Evolutionary conservation across 2,113 vertebrate species (phyloP), one percentile per base, ranked within the genome.

Genomic region (Scomber colias): DNA sequence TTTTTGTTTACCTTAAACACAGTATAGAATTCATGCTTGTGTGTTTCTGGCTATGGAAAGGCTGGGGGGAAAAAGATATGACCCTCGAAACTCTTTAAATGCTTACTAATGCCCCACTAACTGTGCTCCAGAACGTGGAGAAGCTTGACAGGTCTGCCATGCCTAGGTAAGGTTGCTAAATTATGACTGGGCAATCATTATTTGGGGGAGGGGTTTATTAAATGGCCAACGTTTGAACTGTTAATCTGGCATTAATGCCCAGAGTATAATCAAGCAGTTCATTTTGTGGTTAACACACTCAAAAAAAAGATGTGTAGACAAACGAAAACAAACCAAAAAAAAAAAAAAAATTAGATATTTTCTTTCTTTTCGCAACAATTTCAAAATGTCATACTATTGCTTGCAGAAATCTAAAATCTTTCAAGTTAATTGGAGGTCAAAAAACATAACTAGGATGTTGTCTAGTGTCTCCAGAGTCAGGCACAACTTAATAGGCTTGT

Each of bases 401-500:
- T 79, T 24, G 40, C n/a, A 68, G 54, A 73, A 54, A 73, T 68
- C 50, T 46, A 65, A 81, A 87, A 75, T 12, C 56, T 46, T 56
- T 55, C 14, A 60, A 57, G 55, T 76, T 78, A 53, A 81, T 71
- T 35, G 75, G 72, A 79, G 73, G 75, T 81, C 71, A 87, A 87
- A 90, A 83, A 90, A 40, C 79, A 89, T 61, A 89, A 79, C 62
- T 50, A 62, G 46, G 71, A 81, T 61, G 80, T 76, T 45, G 46
- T 72, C 65, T 76, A 53, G 16, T 24, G 80, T 84, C 68, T 88
- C 72, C 76, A 75, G 69, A 84, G 80, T 94, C 92, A 94, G 95
- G 94, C 94, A 95, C 93, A 92, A 94, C 83, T 90, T 83, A 92
- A 94, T 66, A 92, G 85, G 85, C 77, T 88, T 70, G 68, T 87